A percentile compares a stretch with the other conserved stretches of the same genome.
These are phyloP conservation scores for Suncus etruscus DNA, from an alignment of 2,113 vertebrate genomes.

Conservation along the genomic window DNA sequence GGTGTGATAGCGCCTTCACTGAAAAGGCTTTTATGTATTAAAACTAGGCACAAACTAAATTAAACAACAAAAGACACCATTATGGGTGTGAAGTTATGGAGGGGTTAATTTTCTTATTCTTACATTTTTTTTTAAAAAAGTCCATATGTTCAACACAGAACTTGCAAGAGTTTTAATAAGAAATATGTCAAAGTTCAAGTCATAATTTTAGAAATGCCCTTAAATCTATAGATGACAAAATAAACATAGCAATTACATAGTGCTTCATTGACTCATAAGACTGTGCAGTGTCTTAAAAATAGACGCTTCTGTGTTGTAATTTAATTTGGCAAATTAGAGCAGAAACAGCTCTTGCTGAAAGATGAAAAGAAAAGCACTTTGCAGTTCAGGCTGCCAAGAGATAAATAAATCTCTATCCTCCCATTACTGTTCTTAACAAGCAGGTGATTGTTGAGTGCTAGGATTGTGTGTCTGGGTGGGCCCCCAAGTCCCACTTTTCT, in stretches of 20 bases:
- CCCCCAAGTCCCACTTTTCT: background rate
- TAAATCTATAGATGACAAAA: background rate
- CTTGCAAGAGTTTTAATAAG: background rate
- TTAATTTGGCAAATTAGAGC: background rate
- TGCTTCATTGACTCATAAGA: background rate
- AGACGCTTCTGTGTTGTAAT: background rate
- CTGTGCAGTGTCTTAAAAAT: background rate
- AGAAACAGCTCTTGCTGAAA: background rate
- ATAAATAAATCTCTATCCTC: too few species aligned
- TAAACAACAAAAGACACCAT: background rate
- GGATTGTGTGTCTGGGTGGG: accelerated
- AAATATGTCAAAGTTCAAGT: background rate
- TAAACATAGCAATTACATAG: background rate
- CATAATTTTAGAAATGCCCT: background rate
- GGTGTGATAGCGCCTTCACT: background rate
- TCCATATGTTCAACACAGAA: background rate
- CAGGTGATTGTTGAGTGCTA: background rate
- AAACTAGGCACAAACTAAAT: background rate
- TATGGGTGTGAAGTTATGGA: background rate
- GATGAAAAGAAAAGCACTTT: background rate
- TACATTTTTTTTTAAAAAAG: background rate
- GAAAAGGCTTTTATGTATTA: background rate
- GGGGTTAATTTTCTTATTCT: background rate
- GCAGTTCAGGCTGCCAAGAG: background rate
- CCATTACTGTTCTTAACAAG: background rate